Evolutionary conservation across 2,888 invertebrate genomes (phyloP).

Genomic region (Argynnis bischoffii): DNA sequence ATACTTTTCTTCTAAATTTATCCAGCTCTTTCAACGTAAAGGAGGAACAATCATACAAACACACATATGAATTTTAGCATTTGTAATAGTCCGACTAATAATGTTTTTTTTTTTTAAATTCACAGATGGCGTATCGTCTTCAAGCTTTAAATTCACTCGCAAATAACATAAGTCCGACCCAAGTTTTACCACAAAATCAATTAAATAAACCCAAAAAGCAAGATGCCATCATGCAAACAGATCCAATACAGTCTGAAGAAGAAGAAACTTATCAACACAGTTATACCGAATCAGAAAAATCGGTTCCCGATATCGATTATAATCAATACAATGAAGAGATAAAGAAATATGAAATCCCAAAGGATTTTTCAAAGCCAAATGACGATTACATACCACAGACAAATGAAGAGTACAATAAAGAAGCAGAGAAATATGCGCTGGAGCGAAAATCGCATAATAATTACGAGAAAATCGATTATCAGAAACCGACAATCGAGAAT

Average conservation of each 20-base stretch:
- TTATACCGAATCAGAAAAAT: conserved; percentile 54
- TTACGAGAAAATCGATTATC: conserved; percentile 57
- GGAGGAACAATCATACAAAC: too few relatives aligned
- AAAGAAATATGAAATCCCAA: conserved; percentile 56
- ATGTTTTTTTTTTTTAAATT: conserved; percentile 9
- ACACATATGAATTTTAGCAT: too few relatives aligned
- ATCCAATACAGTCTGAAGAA: conserved; percentile 65
- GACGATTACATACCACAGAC: conserved; percentile 71
- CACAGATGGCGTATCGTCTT: conserved; percentile 65
- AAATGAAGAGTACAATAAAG: conserved; percentile 73
- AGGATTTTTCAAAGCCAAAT: conserved; percentile 63
- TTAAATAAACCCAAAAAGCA: conserved; percentile 64
- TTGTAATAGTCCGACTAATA: neutral
- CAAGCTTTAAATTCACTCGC: conserved; percentile 58
- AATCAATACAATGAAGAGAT: conserved; percentile 42
- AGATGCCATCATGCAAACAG: conserved; percentile 77
- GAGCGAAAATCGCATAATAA: conserved; percentile 61
- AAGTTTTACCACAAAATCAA: conserved; percentile 37
- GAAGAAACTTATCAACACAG: conserved; percentile 53
- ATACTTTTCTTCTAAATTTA: too few relatives aligned
- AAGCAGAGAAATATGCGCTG: conserved; percentile 70
- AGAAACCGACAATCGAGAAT: conserved; percentile 49
- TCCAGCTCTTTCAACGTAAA: too few relatives aligned
- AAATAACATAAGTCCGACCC: conserved; percentile 46
- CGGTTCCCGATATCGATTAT: conserved; percentile 42